Percentiles rank a stretch among this genome's conserved stretches.
Conservation (phyloP, 1,140 invertebrate species). For the Globodera rostochiensis region DNA sequence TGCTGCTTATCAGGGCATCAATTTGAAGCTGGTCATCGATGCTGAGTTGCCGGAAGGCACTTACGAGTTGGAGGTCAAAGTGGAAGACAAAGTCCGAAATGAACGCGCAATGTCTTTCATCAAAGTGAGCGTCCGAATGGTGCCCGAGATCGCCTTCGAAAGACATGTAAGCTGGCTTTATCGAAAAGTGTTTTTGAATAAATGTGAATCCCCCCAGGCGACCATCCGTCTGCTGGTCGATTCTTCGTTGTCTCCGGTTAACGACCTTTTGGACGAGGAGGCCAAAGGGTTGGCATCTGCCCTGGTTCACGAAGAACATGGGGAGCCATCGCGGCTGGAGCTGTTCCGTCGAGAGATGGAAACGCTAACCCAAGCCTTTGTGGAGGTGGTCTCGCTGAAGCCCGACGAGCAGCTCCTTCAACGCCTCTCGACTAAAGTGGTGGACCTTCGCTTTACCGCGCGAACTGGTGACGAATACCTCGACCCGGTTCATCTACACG, state of each 20-base stretch:
- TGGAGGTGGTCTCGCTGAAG: conserved; percentile 60
- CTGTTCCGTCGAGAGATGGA: conserved; percentile 33
- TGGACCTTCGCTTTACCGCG: conserved; percentile 60
- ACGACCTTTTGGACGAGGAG: conserved; percentile 11
- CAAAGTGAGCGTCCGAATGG: conserved; percentile 51
- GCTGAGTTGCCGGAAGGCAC: conserved; percentile 55
- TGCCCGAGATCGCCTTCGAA: conserved; percentile 55
- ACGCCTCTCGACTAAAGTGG: conserved; percentile 26
- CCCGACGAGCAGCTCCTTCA: conserved; percentile 29
- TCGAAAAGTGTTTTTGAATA: background rate
- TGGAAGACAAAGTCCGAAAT: conserved; percentile 53
- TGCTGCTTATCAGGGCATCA: background rate
- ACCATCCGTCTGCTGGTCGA: conserved; percentile 42
- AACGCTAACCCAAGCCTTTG: conserved; percentile 6
- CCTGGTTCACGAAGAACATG: conserved; percentile 20
- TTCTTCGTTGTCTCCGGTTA: background rate
- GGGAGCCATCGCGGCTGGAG: conserved; percentile 27
- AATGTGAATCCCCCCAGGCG: conserved; percentile 38
- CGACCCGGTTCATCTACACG: conserved; percentile 45
- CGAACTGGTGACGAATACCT: conserved; percentile 33
- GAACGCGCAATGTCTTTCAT: conserved; percentile 47
- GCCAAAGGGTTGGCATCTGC: conserved; percentile 17
- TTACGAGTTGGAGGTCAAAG: conserved; percentile 56
- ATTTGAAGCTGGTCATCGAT: conserved; percentile 50
- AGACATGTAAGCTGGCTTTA: conserved; percentile 49